These are phyloP conservation scores for Danio choprae DNA, from an alignment of 2,797 vertebrate genomes.

Conservation along the genomic window DNA sequence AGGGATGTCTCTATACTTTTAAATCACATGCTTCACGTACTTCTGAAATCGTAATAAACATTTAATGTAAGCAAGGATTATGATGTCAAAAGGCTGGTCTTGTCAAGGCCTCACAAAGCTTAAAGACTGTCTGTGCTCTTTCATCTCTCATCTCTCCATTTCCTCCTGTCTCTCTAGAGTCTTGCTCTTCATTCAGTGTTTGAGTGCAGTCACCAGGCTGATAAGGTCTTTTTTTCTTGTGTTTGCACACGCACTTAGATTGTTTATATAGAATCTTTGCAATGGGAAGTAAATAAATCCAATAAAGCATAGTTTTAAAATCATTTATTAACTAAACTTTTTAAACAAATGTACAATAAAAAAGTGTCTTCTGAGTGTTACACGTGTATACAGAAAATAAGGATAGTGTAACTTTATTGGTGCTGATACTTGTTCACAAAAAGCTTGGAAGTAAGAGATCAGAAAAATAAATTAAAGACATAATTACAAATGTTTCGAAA, in stretches of 20 bases:
- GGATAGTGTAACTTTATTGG: background rate
- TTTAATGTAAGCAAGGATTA: background rate
- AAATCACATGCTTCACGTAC: too few relatives aligned
- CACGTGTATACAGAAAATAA: slow-evolving; percentile 32
- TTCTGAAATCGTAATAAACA: too few relatives aligned
- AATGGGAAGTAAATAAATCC: background rate
- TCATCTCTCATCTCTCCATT: slow-evolving; percentile 34
- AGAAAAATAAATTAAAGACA: slow-evolving; percentile 37
- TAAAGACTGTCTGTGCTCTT: slow-evolving; percentile 26
- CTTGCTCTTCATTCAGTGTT: slow-evolving; percentile 37
- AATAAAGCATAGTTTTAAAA: slow-evolving; percentile 4
- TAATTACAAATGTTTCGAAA: slow-evolving; percentile 24
- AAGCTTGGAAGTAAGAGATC: slow-evolving; percentile 22
- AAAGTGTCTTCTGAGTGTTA: background rate
- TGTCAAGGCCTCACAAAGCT: background rate
- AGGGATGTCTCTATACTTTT: too few relatives aligned
- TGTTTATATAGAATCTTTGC: background rate
- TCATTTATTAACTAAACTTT: slow-evolving; percentile 22
- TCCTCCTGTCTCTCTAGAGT: slow-evolving; percentile 28
- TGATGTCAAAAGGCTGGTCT: background rate
- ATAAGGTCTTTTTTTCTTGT: slow-evolving; percentile 28
- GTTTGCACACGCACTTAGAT: background rate
- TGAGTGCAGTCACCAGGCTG: slow-evolving; percentile 22
- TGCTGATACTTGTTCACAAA: slow-evolving; percentile 25
- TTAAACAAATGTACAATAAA: slow-evolving; percentile 15